These are phyloP conservation scores for Coryphaenoides rupestris DNA, from an alignment of 2,113 vertebrate genomes.

Conservation along the genomic window DNA sequence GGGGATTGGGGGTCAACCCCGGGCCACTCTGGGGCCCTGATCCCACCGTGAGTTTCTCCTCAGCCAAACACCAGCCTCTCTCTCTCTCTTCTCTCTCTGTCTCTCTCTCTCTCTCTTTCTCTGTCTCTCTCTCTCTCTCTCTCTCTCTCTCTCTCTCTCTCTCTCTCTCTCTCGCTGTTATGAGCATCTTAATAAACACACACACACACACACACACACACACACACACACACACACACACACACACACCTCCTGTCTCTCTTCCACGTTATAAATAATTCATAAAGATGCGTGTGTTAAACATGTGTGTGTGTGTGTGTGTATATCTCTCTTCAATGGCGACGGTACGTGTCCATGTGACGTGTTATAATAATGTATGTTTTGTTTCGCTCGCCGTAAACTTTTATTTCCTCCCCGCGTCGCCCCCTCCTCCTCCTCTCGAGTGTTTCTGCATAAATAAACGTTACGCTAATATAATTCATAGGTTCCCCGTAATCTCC, in stretches of 20 bases:
- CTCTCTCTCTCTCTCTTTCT: too few species aligned
- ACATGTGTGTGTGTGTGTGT: slow-evolving; percentile 63
- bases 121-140: too few species aligned
- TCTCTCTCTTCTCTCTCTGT: too few species aligned
- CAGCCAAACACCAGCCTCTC: slow-evolving; percentile 74
- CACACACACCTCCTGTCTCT: too few species aligned
- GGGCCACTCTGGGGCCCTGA: slow-evolving; percentile 67
- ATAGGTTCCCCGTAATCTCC: slow-evolving; percentile 76
- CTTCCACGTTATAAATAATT: slow-evolving; percentile 71
- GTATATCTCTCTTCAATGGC: slow-evolving; percentile 66
- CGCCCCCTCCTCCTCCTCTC: too few species aligned
- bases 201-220: slow-evolving; percentile 37
- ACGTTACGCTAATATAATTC: slow-evolving; percentile 89
- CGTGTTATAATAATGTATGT: slow-evolving; percentile 11
- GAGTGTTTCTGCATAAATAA: slow-evolving; percentile 84
- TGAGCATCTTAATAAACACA: slow-evolving; percentile 75
- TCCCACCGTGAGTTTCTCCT: slow-evolving; percentile 73
- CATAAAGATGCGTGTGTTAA: slow-evolving; percentile 66
- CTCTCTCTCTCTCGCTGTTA: too few species aligned
- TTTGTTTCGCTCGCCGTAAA: slow-evolving; percentile 71
- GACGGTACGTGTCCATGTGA: slow-evolving; percentile 61
- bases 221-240: too few species aligned
- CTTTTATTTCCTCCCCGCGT: slow-evolving; percentile 82
- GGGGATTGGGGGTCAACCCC: slow-evolving; percentile 69
- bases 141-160: too few species aligned